Base-by-base conservation (phyloP, 64 coral and sea anemone species). In the Stylophora pistillata region DNA sequence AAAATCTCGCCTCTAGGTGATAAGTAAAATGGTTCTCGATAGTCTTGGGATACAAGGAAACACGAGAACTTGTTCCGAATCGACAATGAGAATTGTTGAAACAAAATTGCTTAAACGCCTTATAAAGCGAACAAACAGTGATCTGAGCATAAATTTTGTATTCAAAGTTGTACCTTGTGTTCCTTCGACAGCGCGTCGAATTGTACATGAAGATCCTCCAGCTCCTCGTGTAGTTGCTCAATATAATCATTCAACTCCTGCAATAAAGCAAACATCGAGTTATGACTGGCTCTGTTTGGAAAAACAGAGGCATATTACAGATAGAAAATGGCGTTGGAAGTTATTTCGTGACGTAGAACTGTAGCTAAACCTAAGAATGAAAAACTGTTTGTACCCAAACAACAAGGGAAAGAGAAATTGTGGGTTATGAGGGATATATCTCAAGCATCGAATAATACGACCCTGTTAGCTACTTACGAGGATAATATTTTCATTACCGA, bases 191-290 rank as follows among this genome's bases (percentile, higher is more conserved):
- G 57, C 23, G 91, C 58, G 54, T 87, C 81, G 63, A 93, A 97
- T 71, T 97, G 95, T 15, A 92, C 92, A 30, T 97, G 95, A 2
- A 97, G 30, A 55, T 96, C 95, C 2, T 96, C 95, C 15, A 92
- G 72, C 68, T 96, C 95, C 15, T 96, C 95, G 41, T 96, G 95
- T 78, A 96, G 87, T 34, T 76, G 86, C 33, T 96, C 95, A 58
- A 86, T 77, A 13, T 93, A 96, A 28, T 89, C 91, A 9, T 68
- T 68, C 76, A 96, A 55, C 52, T 96, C 95, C 95, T 96, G 41
- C 25, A 82, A 23, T 14, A 23, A 72, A 41, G 58, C 13, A 58
- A 72, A 92, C 59, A 66, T 30, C 21, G 14, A 13, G 5, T 56
- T 13, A 60, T 14, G 27, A 15, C 25, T 2, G 12, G 55, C 11